A percentile compares a stretch with the other conserved stretches of the same genome.
These are phyloP conservation scores for Apus apus DNA, from an alignment of 2,113 vertebrate species.

Conservation along the genomic window DNA sequence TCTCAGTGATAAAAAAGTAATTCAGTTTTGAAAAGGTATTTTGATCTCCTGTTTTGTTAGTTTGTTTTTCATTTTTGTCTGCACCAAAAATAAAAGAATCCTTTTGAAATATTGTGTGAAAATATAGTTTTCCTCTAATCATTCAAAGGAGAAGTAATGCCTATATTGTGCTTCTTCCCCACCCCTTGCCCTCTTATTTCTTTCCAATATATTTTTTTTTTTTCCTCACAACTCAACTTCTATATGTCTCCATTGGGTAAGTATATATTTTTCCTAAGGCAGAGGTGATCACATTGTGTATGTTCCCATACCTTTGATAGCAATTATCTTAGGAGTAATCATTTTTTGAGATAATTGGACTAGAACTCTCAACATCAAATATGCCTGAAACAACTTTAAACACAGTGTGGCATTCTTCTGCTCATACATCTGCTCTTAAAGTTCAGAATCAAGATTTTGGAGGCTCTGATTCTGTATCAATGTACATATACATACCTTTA, in stretches of 20 bases:
- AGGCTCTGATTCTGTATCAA: background rate
- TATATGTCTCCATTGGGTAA: background rate
- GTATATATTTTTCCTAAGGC: background rate
- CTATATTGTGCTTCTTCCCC: background rate
- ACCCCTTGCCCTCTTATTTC: rapidly evolving
- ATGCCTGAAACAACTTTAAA: background rate
- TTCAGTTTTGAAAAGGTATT: background rate
- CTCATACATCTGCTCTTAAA: background rate
- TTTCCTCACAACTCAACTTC: background rate
- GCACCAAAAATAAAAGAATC: background rate
- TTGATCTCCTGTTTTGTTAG: background rate
- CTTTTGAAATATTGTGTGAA: background rate
- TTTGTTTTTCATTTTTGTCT: background rate
- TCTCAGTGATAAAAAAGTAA: background rate
- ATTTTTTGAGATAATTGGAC: background rate
- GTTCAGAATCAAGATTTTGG: background rate
- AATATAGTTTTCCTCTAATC: background rate
- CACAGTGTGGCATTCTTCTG: background rate
- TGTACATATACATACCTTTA: rapidly evolving
- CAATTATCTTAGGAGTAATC: background rate
- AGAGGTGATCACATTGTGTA: background rate
- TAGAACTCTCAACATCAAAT: background rate
- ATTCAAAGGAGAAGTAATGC: background rate
- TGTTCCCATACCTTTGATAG: background rate
- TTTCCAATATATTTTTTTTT: background rate